phyloP scores from a whole-genome alignment of 64 coral and sea anemone species.

The Cladopsammia gracilis region DNA sequence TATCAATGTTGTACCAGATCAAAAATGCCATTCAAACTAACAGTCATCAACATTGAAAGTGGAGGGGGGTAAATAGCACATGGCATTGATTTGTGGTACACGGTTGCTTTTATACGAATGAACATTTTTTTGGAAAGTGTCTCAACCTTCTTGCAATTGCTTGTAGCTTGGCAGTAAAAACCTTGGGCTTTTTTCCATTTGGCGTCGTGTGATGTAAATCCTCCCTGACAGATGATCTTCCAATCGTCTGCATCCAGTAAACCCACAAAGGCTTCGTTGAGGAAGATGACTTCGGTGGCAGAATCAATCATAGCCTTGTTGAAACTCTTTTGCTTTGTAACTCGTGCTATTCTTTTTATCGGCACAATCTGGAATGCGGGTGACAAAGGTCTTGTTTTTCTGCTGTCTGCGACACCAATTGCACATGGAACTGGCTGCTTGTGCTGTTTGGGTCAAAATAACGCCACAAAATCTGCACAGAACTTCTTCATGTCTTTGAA shows the following conservation, averaged over 20 bases:
- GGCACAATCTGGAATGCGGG: not conserved
- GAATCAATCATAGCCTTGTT: conserved; percentile 11
- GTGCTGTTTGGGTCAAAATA: not conserved
- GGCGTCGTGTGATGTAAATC: not conserved
- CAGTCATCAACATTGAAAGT: no score
- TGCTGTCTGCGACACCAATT: not conserved
- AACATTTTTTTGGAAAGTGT: no score
- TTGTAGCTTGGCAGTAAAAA: not conserved
- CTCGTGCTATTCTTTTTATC: not conserved
- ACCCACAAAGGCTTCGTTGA: not conserved
- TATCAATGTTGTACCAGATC: no score
- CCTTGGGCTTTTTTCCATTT: conserved; percentile 8
- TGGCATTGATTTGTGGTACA: no score
- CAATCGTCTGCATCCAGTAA: not conserved
- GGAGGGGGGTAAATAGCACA: no score
- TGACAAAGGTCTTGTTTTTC: not conserved
- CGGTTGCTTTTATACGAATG: no score
- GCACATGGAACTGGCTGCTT: not conserved
- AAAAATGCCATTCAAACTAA: no score
- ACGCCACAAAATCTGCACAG: not conserved
- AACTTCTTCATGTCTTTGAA: not conserved
- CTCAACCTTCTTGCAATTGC: no score
- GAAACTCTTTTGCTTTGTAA: conserved; percentile 17
- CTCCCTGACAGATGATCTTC: not conserved
- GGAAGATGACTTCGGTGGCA: not conserved